Conservation (phyloP, 1,140 invertebrate species). For the Mercenaria mercenaria region DNA sequence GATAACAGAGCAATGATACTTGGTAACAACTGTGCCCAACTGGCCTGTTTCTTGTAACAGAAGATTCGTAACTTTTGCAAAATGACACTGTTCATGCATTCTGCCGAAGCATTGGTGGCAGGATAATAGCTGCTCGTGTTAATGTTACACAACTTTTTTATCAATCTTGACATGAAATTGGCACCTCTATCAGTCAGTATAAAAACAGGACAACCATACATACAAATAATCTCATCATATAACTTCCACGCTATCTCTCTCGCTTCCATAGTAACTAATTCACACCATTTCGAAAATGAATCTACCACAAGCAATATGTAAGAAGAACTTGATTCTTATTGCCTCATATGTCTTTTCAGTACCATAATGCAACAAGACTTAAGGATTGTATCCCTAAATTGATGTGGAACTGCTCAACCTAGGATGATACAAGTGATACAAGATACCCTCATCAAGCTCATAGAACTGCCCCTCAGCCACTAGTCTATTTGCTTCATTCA, state of each 20-base stretch:
- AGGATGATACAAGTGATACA: too few species aligned
- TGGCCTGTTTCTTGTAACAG: constrained; percentile 49
- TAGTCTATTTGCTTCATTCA: constrained; percentile 1
- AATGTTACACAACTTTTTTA: background rate
- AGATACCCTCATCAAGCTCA: too few species aligned
- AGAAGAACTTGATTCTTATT: constrained; percentile 35
- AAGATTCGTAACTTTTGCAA: too few species aligned
- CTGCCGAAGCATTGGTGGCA: constrained; percentile 42
- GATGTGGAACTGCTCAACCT: constrained; percentile 20
- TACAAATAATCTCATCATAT: constrained; percentile 65
- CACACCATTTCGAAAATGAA: constrained; percentile 63
- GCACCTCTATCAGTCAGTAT: constrained; percentile 61
- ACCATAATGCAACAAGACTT: constrained; percentile 52
- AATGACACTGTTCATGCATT: constrained; percentile 50
- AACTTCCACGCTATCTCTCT: constrained; percentile 49
- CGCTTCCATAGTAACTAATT: constrained; percentile 52
- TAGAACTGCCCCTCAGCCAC: too few species aligned
- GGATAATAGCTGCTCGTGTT: constrained; percentile 54
- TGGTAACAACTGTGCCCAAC: too few species aligned
- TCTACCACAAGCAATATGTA: too few species aligned
- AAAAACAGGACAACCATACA: too few species aligned
- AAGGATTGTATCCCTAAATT: constrained; percentile 6
- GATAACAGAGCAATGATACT: constrained; percentile 18
- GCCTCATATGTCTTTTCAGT: constrained; percentile 51
- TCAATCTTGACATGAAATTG: constrained; percentile 62